Percentiles rank a stretch among this genome's conserved stretches.
Conservation (phyloP, 2,797 vertebrate species). For the Coendou prehensilis region DNA sequence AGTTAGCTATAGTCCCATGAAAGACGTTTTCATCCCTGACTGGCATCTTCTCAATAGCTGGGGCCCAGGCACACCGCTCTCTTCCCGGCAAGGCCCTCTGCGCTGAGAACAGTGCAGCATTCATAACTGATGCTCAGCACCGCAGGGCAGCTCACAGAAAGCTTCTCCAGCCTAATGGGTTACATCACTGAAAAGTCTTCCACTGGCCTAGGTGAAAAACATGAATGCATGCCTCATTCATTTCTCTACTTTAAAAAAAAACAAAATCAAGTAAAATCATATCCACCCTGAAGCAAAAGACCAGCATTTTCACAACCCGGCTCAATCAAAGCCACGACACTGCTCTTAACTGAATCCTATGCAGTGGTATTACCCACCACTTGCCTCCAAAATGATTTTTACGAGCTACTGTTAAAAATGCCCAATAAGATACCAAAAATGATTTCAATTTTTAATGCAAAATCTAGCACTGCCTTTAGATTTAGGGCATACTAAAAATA, state of each 20-base stretch:
- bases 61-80: slow-evolving; percentile 90
- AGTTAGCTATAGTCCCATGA: slow-evolving; percentile 90
- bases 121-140: slow-evolving; percentile 90
- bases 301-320: slow-evolving; percentile 61
- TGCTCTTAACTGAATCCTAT: background rate
- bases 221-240: slow-evolving; percentile 84
- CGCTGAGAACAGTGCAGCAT: slow-evolving; percentile 90
- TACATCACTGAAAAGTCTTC: slow-evolving; percentile 89
- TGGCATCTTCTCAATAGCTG: slow-evolving; percentile 92
- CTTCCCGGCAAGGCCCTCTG: slow-evolving; percentile 91
- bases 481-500: slow-evolving; percentile 79
- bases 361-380: background rate
- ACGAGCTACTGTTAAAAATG: slow-evolving; percentile 59
- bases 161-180: slow-evolving; percentile 88
- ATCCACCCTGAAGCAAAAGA: slow-evolving; percentile 71
- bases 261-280: slow-evolving; percentile 79
- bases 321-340: background rate
- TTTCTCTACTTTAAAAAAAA: slow-evolving; percentile 78
- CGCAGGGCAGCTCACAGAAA: slow-evolving; percentile 88
- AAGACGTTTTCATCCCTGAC: slow-evolving; percentile 92
- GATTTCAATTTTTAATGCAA: slow-evolving; percentile 53
- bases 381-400: background rate
- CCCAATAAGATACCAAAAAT: slow-evolving; percentile 55
- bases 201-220: slow-evolving; percentile 89
- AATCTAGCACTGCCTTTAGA: slow-evolving; percentile 49